Percentiles rank a stretch among this genome's conserved stretches.
phyloP scores from a whole-genome alignment of 2,888 invertebrate species.

The Cephus sareptanus region DNA sequence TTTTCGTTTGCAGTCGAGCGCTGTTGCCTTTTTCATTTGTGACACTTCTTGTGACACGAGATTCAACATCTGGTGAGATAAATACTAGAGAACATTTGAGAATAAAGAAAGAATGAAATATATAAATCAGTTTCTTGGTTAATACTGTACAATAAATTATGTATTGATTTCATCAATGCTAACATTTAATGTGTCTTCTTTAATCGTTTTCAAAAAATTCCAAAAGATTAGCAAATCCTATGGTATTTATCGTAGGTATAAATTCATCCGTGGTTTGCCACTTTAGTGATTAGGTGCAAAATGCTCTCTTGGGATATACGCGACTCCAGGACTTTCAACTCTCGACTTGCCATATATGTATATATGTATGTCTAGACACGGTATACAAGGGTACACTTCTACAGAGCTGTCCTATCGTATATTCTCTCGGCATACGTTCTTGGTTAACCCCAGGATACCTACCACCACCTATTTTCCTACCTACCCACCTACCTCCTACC shows the following conservation, averaged over 20 bases:
- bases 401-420: not conserved
- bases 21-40: not conserved
- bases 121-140: not conserved
- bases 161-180: not conserved
- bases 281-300: slow-evolving; percentile 48
- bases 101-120: not conserved
- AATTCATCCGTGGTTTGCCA: slow-evolving; percentile 35
- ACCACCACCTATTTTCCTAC: not conserved
- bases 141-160: not conserved
- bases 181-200: not conserved
- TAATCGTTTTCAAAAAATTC: not conserved
- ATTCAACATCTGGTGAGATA: not conserved
- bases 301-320: slow-evolving; percentile 37
- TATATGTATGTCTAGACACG: not conserved
- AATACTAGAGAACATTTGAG: not conserved
- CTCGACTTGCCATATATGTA: not conserved
- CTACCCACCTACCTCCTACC: not conserved
- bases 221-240: not conserved
- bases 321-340: not conserved
- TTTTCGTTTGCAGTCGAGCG: not conserved
- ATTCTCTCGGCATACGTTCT: not conserved
- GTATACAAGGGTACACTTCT: not conserved
- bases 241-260: slow-evolving; percentile 22
- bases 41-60: not conserved
- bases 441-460: not conserved